Evolutionary conservation across 35 echinoderm and acorn worm species (phyloP), one percentile per base, ranked within the genome.

Genomic region (Hemicentrotus pulcherrimus): DNA sequence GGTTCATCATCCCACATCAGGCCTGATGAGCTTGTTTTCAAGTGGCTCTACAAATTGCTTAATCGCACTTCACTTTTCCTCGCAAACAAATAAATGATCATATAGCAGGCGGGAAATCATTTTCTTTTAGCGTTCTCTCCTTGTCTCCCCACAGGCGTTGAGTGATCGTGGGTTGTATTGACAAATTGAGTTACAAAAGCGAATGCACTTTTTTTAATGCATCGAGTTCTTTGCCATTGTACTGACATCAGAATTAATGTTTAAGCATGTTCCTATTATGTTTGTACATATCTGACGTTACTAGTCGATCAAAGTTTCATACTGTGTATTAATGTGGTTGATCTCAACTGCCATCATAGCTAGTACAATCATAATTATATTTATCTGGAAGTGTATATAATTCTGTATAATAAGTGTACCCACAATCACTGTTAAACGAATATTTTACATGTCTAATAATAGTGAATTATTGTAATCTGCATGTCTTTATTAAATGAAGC

Each of bases 1-100:
- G 22, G 46, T 58, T 93, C 91, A 93, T 93, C 91, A 93, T 93
- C 91, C 50, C 91, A 58, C 91, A 93, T 93, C 58, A 93, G 46
- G 14, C 5, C 46, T 31, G 91, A 93, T 93, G 46, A 93, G 91
- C 91, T 47, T 90, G 91, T 93, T 93, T 90, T 93, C 46, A 93
- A 93, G 91, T 93, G 91, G 91, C 48, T 58, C 91, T 93, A 31
- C 91, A 93, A 58, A 48, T 93, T 58, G 91, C 45, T 93, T 50
- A 93, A 31, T 19, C 30, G 91, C 48, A 46, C 46, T 47, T 93
- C 45, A 45, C 32, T 90, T 90, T 47, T 50, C n/a, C 48, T 32
- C 91, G 91, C 46, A 47, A 58, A 93, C 91, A 93, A 93, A 93
- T 93, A 93, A 93, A 93, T 93, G 91, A 47, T 93, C 91, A 93